Conservation (phyloP, 2,888 invertebrate species). For the Melinaea menophilus region DNA sequence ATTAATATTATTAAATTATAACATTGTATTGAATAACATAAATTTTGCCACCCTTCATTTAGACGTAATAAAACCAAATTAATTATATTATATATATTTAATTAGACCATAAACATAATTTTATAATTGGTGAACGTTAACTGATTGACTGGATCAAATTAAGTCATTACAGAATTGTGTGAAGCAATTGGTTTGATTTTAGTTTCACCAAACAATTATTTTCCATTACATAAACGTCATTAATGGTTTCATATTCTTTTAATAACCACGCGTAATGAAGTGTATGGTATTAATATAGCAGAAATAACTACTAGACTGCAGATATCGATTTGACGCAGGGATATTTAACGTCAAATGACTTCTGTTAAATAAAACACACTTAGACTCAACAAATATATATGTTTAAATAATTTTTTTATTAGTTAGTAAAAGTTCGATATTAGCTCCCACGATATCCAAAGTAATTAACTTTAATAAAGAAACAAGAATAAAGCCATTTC, state of each 20-base stretch:
- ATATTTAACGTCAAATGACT: neutral
- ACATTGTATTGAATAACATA: too few relatives aligned
- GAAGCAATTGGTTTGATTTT: neutral
- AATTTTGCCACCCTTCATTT: too few relatives aligned
- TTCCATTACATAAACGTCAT: neutral
- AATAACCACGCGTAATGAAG: neutral
- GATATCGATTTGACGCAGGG: neutral
- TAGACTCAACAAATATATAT: too few relatives aligned
- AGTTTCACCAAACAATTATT: neutral
- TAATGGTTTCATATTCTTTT: neutral
- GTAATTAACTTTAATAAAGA: too few relatives aligned
- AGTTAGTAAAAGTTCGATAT: neutral
- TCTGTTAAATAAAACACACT: neutral
- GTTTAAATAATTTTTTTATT: neutral
- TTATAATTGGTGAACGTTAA: neutral
- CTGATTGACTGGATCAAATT: neutral
- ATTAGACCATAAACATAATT: neutral
- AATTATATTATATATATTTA: too few relatives aligned
- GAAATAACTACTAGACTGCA: neutral
- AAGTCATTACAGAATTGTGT: conserved; percentile 4
- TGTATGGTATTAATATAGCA: neutral
- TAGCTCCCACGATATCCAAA: neutral
- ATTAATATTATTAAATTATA: too few relatives aligned
- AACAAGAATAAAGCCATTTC: too few relatives aligned
- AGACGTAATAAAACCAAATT: too few relatives aligned